These are phyloP conservation scores for Acanthosepion lycidas DNA, from an alignment of 2,888 invertebrate genomes.

Conservation along the genomic window DNA sequence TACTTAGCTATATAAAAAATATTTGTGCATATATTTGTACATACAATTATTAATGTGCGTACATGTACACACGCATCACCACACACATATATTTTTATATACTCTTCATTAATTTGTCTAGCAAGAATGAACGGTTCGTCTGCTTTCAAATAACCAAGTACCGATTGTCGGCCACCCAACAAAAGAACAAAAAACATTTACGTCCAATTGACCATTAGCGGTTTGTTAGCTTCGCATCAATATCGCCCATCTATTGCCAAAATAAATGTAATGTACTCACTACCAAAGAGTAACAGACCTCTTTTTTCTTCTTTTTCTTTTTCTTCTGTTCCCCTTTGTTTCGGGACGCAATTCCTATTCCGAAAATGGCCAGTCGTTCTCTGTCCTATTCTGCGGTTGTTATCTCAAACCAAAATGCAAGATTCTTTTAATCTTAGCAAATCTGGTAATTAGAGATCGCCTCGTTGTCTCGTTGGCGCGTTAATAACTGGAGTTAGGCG, in stretches of 20 bases:
- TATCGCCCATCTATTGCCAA: neutral
- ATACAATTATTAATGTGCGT: neutral
- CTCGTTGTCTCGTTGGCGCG: neutral
- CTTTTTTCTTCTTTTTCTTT: neutral
- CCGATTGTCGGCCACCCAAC: no score
- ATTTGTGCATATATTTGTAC: neutral
- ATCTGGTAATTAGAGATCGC: slow-evolving; percentile 11
- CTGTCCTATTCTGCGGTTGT: neutral
- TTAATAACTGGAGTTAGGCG: neutral
- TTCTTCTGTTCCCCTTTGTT: neutral
- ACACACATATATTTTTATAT: neutral
- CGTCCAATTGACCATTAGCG: neutral
- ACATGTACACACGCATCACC: neutral
- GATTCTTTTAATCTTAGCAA: neutral
- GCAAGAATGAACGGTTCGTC: neutral
- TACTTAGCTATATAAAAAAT: neutral
- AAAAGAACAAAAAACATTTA: neutral
- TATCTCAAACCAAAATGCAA: neutral
- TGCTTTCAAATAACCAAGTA: neutral
- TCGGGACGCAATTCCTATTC: neutral
- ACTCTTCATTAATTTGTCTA: neutral
- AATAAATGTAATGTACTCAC: neutral
- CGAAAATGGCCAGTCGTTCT: neutral
- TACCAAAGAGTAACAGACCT: neutral
- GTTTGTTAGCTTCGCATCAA: neutral